Base-by-base conservation (phyloP, 1,140 invertebrate genomes). In the Leptinotarsa undecemlineata region DNA sequence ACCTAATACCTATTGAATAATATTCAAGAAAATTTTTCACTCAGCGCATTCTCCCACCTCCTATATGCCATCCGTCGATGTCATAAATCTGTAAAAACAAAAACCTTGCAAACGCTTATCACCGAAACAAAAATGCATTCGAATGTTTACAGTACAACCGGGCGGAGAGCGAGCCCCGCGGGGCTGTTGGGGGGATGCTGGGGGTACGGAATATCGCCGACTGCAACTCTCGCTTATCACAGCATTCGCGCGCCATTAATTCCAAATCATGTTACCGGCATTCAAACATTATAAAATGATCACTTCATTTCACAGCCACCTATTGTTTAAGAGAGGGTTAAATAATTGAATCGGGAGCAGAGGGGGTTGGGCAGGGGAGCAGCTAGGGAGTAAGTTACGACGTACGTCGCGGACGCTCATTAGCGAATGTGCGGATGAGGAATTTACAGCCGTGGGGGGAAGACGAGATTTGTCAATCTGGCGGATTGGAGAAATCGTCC, bases 301-400 rank as follows among this genome's bases (percentile, higher is more conserved):
- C 82, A 82, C 83, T 83, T 84, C 83, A 84, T 85, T 85, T 85
- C 84, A 84, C 83, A 83, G 78, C 81, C 83, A 84, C 84, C 84
- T 85, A 85, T 85, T 85, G 84, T 85, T 84, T 84, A 83, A 84
- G 84, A 85, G 84, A 84, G 84, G 84, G 84, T 85, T 85, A 85
- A 85, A 85, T 85, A 85, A 85, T 85, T 85, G 84, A 84, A 84
- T 85, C 77, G 78, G 72, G 51, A 63, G 63, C 14, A 6, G 17
- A 14, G 26, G 63, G 17, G n/a, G 63, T 21, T 4, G 63, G 14
- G 60, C 17, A 61, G 20, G 60, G 15, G 60, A 20, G 60, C 33
- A 42, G 20, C 2, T 19, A n/a, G 60, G 60, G 60, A 21, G 6
- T 64, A 3, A 64, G 63, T 21, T 64, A 26, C 63, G 63, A 23